A percentile compares a stretch with the other conserved stretches of the same genome.
These are phyloP conservation scores for Myotis planiceps DNA, from an alignment of 2,797 vertebrate species.

Conservation along the genomic window DNA sequence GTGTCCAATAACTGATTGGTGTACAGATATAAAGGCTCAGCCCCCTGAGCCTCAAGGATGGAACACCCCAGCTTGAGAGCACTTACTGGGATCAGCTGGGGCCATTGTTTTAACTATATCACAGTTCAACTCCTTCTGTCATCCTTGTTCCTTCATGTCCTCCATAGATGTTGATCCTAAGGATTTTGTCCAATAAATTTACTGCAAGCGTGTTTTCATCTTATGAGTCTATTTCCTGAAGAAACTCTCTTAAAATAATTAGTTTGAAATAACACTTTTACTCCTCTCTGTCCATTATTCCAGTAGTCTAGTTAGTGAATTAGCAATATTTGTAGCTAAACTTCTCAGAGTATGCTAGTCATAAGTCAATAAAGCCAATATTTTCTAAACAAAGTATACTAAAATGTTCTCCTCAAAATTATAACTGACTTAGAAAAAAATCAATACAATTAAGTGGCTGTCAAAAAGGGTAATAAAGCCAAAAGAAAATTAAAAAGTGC, in stretches of 20 bases:
- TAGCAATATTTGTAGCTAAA: not conserved
- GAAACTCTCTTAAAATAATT: not conserved
- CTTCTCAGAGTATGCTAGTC: constrained; percentile 47
- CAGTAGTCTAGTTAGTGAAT: not conserved
- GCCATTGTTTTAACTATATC: not conserved
- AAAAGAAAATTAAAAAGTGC: constrained; percentile 71
- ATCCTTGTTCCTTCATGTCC: not conserved
- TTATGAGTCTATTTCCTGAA: not conserved
- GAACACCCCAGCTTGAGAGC: not conserved
- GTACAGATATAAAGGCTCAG: not conserved
- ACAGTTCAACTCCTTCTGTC: not conserved
- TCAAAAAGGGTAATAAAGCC: constrained; percentile 65
- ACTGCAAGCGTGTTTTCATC: not conserved
- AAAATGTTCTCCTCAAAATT: constrained; percentile 67
- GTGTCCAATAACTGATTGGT: not conserved
- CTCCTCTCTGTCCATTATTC: not conserved
- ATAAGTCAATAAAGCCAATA: not conserved
- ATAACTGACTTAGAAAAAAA: constrained; percentile 66
- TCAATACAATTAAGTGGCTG: constrained; percentile 76
- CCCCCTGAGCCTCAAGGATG: not conserved
- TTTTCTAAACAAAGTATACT: constrained; percentile 54
- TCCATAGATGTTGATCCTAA: not conserved
- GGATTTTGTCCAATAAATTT: not conserved
- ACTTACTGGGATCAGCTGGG: fast-evolving
- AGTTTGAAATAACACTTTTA: not conserved